These are phyloP conservation scores for Labeo rohita DNA, from an alignment of 2,113 vertebrate genomes.

Conservation along the genomic window DNA sequence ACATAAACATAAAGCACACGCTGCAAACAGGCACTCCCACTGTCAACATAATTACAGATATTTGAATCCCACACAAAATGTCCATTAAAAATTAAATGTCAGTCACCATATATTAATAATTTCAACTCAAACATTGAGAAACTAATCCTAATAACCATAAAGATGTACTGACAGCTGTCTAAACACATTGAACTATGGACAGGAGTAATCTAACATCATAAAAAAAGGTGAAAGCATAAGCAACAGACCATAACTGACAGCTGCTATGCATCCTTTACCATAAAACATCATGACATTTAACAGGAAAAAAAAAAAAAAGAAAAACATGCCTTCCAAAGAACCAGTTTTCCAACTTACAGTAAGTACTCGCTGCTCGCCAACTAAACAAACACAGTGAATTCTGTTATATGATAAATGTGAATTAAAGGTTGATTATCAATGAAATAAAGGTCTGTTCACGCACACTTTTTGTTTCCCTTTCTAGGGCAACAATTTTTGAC, in stretches of 20 bases:
- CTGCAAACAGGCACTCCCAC: background rate
- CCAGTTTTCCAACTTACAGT: background rate
- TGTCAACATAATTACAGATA: background rate
- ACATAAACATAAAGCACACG: background rate
- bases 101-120: background rate
- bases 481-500: background rate
- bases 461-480: background rate
- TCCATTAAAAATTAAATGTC: background rate
- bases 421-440: background rate
- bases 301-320: background rate
- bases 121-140: background rate
- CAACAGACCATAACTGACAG: slow-evolving; percentile 5
- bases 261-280: background rate
- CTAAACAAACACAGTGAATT: background rate
- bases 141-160: background rate
- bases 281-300: background rate
- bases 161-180: background rate
- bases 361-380: background rate
- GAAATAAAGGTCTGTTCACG: background rate
- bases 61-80: background rate
- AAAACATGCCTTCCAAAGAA: background rate
- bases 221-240: background rate
- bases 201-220: background rate
- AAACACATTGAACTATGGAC: background rate
- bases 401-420: background rate